A percentile compares a stretch with the other conserved stretches of the same genome.
phyloP scores from a whole-genome alignment of 2,113 vertebrate genomes.

The Smithornis capensis region DNA sequence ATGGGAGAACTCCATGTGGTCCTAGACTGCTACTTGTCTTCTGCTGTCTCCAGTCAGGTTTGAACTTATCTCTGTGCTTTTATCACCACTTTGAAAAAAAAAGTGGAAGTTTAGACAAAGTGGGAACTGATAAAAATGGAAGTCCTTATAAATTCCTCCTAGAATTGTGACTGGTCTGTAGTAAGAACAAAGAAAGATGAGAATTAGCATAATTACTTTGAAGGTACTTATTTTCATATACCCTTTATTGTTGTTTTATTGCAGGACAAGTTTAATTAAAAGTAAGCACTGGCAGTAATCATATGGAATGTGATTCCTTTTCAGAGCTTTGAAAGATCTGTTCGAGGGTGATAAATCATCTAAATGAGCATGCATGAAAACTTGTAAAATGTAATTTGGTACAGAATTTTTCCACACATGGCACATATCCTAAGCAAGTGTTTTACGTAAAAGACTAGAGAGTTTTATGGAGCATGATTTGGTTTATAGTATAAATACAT shows the following conservation, averaged over 20 bases:
- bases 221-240: background rate
- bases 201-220: background rate
- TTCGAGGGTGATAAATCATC: background rate
- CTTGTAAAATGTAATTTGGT: background rate
- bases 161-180: background rate
- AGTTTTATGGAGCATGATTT: background rate
- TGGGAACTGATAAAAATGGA: background rate
- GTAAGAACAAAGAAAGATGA: background rate
- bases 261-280: background rate
- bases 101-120: background rate
- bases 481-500: background rate
- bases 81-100: background rate
- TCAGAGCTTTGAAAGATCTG: background rate
- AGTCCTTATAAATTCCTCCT: background rate
- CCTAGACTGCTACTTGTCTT: background rate
- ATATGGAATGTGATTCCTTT: background rate
- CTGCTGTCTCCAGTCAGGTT: background rate
- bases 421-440: background rate
- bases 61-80: background rate
- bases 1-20: fast-evolving
- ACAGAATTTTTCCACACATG: background rate
- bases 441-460: background rate
- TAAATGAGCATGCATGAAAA: background rate
- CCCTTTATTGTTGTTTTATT: background rate
- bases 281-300: background rate